Percentiles rank a stretch among this genome's conserved stretches.
Evolutionary conservation across 1,140 invertebrate species (phyloP).

Genomic region (Drosophila saltans): DNA sequence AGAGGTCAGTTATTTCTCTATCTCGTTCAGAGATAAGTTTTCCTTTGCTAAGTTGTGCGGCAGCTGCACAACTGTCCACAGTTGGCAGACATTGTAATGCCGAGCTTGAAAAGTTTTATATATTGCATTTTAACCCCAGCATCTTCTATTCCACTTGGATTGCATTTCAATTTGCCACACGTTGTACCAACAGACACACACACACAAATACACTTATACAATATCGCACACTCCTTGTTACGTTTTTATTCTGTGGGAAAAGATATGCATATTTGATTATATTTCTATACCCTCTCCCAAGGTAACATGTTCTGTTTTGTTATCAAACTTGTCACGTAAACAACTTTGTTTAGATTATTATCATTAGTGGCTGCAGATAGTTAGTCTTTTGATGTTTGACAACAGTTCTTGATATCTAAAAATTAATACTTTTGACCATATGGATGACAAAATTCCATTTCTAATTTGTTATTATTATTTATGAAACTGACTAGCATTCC

Average conservation of each 20-base stretch:
- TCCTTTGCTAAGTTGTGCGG: slow-evolving; percentile 25
- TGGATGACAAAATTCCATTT: no score
- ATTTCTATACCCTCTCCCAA: background rate
- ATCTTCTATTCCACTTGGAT: slow-evolving; percentile 21
- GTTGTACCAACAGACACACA: slow-evolving; percentile 24
- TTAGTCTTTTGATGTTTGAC: no score
- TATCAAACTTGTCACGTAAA: background rate
- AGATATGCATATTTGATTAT: slow-evolving; percentile 10
- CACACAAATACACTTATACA: slow-evolving; percentile 8
- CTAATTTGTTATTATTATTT: no score
- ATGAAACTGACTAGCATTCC: no score
- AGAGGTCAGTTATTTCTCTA: background rate
- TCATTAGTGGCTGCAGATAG: no score
- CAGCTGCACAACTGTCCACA: slow-evolving; percentile 25
- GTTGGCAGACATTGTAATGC: slow-evolving; percentile 29
- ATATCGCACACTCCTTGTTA: slow-evolving; percentile 22
- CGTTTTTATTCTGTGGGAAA: slow-evolving; percentile 17
- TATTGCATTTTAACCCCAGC: slow-evolving; percentile 20
- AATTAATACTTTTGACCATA: no score
- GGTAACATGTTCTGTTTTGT: background rate
- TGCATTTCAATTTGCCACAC: slow-evolving; percentile 49
- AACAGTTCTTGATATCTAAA: no score
- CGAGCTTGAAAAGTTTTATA: slow-evolving; percentile 2
- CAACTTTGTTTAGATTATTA: no score
- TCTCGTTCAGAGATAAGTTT: slow-evolving; percentile 27